A percentile compares a stretch with the other conserved stretches of the same genome.
Evolutionary conservation across 2,888 invertebrate species (phyloP).

Genomic region (Schizaphis graminum): DNA sequence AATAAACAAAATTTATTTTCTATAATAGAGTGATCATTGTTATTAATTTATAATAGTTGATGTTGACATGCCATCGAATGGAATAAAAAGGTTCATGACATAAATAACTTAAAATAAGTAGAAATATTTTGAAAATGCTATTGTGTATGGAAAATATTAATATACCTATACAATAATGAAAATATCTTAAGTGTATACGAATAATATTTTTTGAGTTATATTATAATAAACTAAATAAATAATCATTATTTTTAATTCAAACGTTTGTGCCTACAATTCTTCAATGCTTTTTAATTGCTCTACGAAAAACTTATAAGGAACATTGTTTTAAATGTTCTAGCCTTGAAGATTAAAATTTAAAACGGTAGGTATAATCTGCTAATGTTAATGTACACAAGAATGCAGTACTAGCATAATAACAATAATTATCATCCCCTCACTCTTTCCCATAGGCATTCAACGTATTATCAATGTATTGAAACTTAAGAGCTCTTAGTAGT

Average conservation of each 20-base stretch:
- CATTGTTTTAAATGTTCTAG: too few relatives aligned
- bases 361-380: too few relatives aligned
- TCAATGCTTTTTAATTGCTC: not conserved
- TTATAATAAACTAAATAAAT: not conserved
- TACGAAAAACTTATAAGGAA: too few relatives aligned
- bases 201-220: not conserved
- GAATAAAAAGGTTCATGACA: not conserved
- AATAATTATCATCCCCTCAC: not conserved
- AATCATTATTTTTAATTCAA: not conserved
- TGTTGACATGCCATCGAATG: not conserved
- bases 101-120: not conserved
- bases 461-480: not conserved
- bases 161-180: not conserved
- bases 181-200: not conserved
- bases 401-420: too few relatives aligned
- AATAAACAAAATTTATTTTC: not conserved
- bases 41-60: not conserved
- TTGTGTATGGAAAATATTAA: not conserved
- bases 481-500: not conserved
- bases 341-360: too few relatives aligned
- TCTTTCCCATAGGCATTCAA: not conserved
- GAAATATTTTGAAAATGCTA: not conserved
- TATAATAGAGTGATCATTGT: not conserved
- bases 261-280: not conserved
- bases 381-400: too few relatives aligned